Evolutionary conservation across 2,113 vertebrate species (phyloP).

Genomic region (Pomatorhinus ruficollis): DNA sequence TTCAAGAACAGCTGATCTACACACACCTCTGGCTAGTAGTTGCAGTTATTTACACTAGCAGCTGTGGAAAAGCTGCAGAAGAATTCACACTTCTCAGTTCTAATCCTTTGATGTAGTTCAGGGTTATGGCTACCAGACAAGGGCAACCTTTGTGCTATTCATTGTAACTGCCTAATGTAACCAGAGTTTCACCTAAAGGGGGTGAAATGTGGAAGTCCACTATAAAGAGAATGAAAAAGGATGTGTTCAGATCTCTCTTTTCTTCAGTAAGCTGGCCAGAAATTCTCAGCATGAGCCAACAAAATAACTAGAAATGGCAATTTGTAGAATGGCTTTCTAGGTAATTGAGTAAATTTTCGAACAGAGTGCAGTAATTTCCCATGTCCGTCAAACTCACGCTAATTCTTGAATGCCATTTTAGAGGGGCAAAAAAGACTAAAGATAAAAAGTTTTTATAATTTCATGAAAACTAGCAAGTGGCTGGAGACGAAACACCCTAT

Average conservation of each 20-base stretch:
- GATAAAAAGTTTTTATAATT: background rate
- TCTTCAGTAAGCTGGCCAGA: background rate
- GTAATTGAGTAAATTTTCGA: background rate
- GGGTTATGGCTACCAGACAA: background rate
- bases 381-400: background rate
- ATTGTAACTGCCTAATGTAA: background rate
- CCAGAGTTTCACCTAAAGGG: background rate
- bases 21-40: background rate
- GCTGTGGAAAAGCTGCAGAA: background rate
- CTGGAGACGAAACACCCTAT: background rate
- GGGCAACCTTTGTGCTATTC: background rate
- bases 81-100: background rate
- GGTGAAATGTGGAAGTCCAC: background rate
- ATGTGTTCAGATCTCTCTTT: background rate
- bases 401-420: background rate
- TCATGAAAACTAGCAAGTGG: background rate
- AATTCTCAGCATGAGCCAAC: background rate
- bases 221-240: background rate
- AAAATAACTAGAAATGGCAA: background rate
- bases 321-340: background rate
- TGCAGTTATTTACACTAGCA: background rate
- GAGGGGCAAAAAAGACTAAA: background rate
- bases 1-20: background rate
- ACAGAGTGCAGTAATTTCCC: background rate
- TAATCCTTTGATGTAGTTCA: background rate